A percentile compares a stretch with the other conserved stretches of the same genome.
These are phyloP conservation scores for Matsumurasca onukii DNA, from an alignment of 1,140 invertebrate genomes.

Conservation along the genomic window DNA sequence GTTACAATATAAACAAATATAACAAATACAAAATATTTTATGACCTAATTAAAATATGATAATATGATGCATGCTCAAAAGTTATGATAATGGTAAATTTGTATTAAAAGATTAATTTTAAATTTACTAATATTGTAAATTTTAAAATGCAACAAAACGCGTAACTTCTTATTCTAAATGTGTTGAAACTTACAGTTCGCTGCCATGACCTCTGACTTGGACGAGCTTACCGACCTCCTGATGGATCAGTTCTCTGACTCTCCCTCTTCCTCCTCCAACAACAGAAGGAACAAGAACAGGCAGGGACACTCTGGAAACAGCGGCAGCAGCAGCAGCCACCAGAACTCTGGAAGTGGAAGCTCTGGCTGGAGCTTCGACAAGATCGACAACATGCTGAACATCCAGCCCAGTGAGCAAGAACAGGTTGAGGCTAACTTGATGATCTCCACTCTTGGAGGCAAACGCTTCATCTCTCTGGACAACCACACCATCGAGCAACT, in stretches of 20 bases:
- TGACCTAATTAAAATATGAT: not conserved
- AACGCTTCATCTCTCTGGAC: constrained; percentile 56
- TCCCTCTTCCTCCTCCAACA: constrained; percentile 7
- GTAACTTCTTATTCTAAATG: not conserved
- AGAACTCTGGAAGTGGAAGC: constrained; percentile 40
- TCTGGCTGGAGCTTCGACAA: constrained; percentile 51
- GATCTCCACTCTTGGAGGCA: constrained; percentile 47
- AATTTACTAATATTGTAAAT: not conserved
- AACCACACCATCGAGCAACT: constrained; percentile 54
- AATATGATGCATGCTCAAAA: not conserved
- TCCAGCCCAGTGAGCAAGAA: constrained; percentile 52
- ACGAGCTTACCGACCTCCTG: constrained; percentile 2
- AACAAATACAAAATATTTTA: not conserved
- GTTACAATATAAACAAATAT: not conserved
- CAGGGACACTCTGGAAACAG: not conserved
- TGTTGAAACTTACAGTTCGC: constrained; percentile 30
- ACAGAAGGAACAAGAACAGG: constrained; percentile 13
- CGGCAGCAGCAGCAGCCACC: not conserved
- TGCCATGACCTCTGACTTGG: constrained; percentile 18
- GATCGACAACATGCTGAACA: constrained; percentile 57
- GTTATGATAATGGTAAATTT: not conserved
- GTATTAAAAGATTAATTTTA: not conserved
- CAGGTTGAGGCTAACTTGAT: constrained; percentile 58
- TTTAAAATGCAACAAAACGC: not conserved
- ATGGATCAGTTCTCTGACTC: constrained; percentile 10